These are phyloP conservation scores for Rhamphomyia laevipes DNA, from an alignment of 2,888 invertebrate species.

Conservation along the genomic window DNA sequence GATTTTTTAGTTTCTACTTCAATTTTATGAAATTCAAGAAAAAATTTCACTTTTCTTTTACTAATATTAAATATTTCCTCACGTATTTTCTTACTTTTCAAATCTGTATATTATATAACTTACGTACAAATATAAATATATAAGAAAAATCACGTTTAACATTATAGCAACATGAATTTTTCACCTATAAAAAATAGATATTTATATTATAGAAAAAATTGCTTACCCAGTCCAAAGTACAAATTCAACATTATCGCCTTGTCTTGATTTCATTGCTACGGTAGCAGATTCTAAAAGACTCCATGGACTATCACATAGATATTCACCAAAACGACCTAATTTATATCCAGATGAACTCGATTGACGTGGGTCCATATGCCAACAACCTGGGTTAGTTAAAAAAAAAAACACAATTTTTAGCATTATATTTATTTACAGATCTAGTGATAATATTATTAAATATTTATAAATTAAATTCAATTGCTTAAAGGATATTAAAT, in stretches of 20 bases:
- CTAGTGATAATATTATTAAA: neutral
- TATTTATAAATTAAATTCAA: neutral
- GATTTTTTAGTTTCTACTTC: too few relatives aligned
- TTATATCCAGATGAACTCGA: slow-evolving; percentile 43
- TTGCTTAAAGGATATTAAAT: neutral
- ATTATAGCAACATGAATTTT: too few relatives aligned
- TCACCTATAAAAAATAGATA: too few relatives aligned
- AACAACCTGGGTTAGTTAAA: slow-evolving; percentile 41
- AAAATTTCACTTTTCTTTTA: too few relatives aligned
- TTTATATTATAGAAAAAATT: neutral
- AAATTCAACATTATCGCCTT: slow-evolving; percentile 81
- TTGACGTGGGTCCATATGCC: slow-evolving; percentile 48
- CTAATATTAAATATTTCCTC: too few relatives aligned
- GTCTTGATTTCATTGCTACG: slow-evolving; percentile 70
- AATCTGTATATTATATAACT: too few relatives aligned
- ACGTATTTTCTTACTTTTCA: too few relatives aligned
- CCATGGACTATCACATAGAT: slow-evolving; percentile 82
- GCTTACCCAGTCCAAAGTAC: slow-evolving; percentile 89
- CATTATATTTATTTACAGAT: neutral
- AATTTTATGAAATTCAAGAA: too few relatives aligned
- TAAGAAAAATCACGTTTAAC: too few relatives aligned
- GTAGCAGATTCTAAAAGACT: slow-evolving; percentile 80
- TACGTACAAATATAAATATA: too few relatives aligned
- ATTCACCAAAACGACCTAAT: slow-evolving; percentile 64
- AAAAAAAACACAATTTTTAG: slow-evolving; percentile 2